Base-by-base conservation (phyloP, 2,888 invertebrate genomes). In the Drosophila nr. fundita region DNA sequence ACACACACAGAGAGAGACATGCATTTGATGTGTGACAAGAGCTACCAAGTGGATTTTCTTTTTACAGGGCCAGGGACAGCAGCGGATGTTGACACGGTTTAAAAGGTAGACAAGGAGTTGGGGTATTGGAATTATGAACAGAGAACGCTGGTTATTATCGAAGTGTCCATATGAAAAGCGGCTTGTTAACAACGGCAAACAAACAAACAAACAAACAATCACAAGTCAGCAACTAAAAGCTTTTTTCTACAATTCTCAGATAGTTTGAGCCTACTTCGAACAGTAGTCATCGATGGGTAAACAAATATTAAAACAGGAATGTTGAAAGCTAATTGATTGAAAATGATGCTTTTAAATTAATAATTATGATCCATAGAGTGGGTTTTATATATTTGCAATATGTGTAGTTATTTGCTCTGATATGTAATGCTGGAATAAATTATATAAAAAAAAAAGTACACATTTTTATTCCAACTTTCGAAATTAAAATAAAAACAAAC, bases 11-110 rank as follows among this genome's bases (percentile, higher is more conserved):
- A 54, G 2, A 59, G 10, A 36, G 1, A 18, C 8, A 24, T n/a
- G 49, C 40, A 42, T 13, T 40, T 42, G 48, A 30, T 50, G 57
- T 29, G 29, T 36, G 55, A 34, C 65, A 65, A 54, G 36, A 30
- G 49, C 50, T 57, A 21, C 57, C 49, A 27, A 64, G 34, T 49
- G 49, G 11, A 29, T 29, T 18, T 32, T 21, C 15, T 61, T 38
- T 54, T 29, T 38, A 38, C 29, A 24, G 15, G 36, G 49, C 48
- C 60, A 61, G 34, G 29, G 53, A 49, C 62, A 40, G 53, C 53
- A 58, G 48, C 83, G 87, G 81, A 82, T 80, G 86, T 85, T 85
- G 80, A 76, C 86, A 73, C 50, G 55, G 34, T 58, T 49, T 29
- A 8, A 11, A 38, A 40, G 32, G 29, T 27, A 4, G 36, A 27